Evolutionary conservation across 2,797 vertebrate species (phyloP), one percentile per base, ranked within the genome.

Genomic region (Eulemur albifrons): DNA sequence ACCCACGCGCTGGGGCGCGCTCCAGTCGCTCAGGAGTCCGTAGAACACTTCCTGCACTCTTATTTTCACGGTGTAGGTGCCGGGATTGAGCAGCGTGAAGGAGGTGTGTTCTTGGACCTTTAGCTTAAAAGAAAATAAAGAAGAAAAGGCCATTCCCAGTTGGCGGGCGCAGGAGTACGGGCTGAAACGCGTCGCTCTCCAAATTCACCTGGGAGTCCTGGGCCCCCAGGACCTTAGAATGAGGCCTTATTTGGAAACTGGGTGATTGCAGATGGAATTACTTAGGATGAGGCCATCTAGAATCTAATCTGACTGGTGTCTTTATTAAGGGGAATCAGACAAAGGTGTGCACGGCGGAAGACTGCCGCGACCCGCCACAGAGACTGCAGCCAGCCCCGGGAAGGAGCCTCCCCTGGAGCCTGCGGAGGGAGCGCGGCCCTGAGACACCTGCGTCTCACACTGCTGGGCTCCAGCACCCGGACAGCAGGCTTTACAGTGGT

Each of bases 61-160:
- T 30, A 96, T 38, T 21, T 3, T 40, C 32, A 20, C 92, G 0
- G 7, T 21, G 79, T 79, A 83, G 3, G 17, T 40, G 1, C 83
- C 84, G 1, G 77, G 70, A 3, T 77, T 83, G 9, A 0, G 3
- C 0, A 88, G 35, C 23, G 0, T 0, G 0, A 40, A n/a, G 77
- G 3, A 45, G 0, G 12, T 54, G 2, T 7, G 17, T 4, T 8
- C 0, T 1, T 0, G 0, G 4, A 21, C 1, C 48, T 76, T 4
- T 0, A 0, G 13, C 11, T 27, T 4, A 2, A 13, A 30, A 18
- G n/a, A 18, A 40, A 70, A 14, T 0, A 3, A 13, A 9, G 14
- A 12, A 30, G 25, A 48, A 4, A 52, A 25, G 38, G 3, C 10
- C 8, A 0, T n/a, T 23, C 6, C 14, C 4, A 0, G 61, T 4